Evolutionary conservation across 2,888 invertebrate genomes (phyloP).

Genomic region (Drosophila silvestris): DNA sequence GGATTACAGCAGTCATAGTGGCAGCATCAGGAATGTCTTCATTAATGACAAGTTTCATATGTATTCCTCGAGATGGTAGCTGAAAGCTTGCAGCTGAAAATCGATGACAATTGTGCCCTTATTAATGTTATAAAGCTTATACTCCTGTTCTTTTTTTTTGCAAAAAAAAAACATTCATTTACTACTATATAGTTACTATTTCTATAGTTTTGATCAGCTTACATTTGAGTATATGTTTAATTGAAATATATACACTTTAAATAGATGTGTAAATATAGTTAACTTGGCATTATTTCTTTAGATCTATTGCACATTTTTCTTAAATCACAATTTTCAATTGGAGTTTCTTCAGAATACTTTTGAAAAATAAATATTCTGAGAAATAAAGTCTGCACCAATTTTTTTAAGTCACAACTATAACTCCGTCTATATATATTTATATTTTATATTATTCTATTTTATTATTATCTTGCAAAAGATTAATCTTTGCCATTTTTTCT

Average conservation of each 20-base stretch:
- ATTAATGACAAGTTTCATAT: constrained; percentile 69
- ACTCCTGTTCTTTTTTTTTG: too few relatives aligned
- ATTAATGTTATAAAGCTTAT: background rate
- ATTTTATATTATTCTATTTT: background rate
- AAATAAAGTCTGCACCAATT: too few relatives aligned
- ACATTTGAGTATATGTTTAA: background rate
- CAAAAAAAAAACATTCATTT: too few relatives aligned
- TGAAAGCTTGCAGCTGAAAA: constrained; percentile 6
- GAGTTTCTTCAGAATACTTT: background rate
- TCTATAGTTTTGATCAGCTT: background rate
- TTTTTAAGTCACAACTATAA: too few relatives aligned
- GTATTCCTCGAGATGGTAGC: constrained; percentile 12
- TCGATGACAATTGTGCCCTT: background rate
- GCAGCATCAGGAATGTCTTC: constrained; percentile 63
- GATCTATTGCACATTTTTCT: background rate
- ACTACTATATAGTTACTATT: background rate
- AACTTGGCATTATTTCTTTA: background rate
- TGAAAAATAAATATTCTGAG: background rate
- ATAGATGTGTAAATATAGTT: background rate
- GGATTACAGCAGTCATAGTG: constrained; percentile 49
- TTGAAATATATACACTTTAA: background rate
- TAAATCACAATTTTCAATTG: too few relatives aligned
- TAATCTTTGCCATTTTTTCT: background rate
- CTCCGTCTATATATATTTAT: background rate
- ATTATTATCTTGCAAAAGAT: background rate